These are phyloP conservation scores for Stigmatopora argus DNA, from an alignment of 2,113 vertebrate genomes.

Conservation along the genomic window DNA sequence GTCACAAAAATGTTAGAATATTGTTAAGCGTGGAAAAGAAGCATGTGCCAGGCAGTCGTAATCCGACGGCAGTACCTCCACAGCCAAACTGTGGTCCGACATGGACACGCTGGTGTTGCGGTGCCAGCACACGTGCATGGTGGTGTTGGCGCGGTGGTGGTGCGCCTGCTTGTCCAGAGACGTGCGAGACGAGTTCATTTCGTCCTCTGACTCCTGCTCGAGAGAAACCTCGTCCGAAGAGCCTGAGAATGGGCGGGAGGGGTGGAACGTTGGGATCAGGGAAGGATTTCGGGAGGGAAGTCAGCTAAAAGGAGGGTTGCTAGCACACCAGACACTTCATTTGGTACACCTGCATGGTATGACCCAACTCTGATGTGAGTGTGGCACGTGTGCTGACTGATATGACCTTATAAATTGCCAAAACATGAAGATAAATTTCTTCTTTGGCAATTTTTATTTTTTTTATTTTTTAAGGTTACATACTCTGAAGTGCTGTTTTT, in stretches of 20 bases:
- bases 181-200: slow-evolving; percentile 73
- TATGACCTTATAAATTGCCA: too few relatives aligned
- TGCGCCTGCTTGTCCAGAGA: slow-evolving; percentile 79
- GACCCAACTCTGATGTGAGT: background rate
- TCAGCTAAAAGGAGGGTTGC: background rate
- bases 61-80: slow-evolving; percentile 77
- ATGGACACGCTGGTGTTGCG: slow-evolving; percentile 94
- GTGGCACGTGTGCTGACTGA: too few relatives aligned
- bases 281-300: background rate
- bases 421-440: too few relatives aligned
- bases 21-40: too few relatives aligned
- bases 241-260: slow-evolving; percentile 69
- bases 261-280: slow-evolving; percentile 28
- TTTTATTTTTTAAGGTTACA: too few relatives aligned
- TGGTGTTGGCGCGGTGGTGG: slow-evolving; percentile 86
- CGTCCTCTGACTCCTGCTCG: slow-evolving; percentile 87
- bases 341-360: background rate
- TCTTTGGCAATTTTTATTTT: too few relatives aligned
- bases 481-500: too few relatives aligned
- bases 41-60: background rate
- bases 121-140: slow-evolving; percentile 94
- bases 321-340: background rate
- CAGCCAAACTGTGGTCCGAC: slow-evolving; percentile 85
- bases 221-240: slow-evolving; percentile 80
- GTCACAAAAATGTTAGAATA: too few relatives aligned